Conservation (phyloP, 2,888 invertebrate species). For the Cyaniris semiargus region DNA sequence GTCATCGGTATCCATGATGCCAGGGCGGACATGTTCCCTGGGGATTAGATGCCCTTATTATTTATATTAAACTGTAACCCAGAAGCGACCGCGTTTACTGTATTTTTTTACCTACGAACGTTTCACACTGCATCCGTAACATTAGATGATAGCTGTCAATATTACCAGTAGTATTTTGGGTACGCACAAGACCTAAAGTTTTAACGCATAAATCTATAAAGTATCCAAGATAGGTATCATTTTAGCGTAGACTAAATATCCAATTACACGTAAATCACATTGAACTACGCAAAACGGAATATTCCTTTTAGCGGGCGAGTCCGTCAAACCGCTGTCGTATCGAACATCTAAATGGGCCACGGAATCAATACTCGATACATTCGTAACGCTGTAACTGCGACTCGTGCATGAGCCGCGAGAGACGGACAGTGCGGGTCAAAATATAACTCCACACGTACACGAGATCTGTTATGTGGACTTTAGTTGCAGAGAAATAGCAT, state of each 20-base stretch:
- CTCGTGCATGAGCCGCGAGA: slow-evolving; percentile 63
- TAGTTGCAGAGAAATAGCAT: background rate
- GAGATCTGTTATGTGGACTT: background rate
- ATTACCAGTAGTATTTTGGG: too few relatives aligned
- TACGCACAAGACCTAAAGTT: too few relatives aligned
- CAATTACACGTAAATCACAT: slow-evolving; percentile 40
- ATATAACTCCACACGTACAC: slow-evolving; percentile 5
- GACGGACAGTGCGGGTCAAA: slow-evolving; percentile 47
- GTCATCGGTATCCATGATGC: slow-evolving; percentile 73
- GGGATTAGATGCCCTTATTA: slow-evolving; percentile 49
- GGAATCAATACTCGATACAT: slow-evolving; percentile 64
- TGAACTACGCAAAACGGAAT: slow-evolving; percentile 39
- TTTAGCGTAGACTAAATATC: slow-evolving; percentile 3
- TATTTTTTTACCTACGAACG: too few relatives aligned
- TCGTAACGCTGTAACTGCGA: slow-evolving; percentile 60
- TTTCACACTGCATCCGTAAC: too few relatives aligned
- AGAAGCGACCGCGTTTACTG: background rate
- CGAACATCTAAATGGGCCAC: slow-evolving; percentile 73
- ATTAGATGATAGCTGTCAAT: too few relatives aligned
- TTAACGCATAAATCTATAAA: background rate
- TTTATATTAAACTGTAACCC: slow-evolving; percentile 35
- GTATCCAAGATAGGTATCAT: background rate
- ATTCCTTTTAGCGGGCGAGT: slow-evolving; percentile 59
- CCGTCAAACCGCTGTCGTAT: slow-evolving; percentile 68
- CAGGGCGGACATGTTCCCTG: slow-evolving; percentile 57